These are phyloP conservation scores for Drosophila pseudotakahashii DNA, from an alignment of 2,888 invertebrate genomes.

Conservation along the genomic window DNA sequence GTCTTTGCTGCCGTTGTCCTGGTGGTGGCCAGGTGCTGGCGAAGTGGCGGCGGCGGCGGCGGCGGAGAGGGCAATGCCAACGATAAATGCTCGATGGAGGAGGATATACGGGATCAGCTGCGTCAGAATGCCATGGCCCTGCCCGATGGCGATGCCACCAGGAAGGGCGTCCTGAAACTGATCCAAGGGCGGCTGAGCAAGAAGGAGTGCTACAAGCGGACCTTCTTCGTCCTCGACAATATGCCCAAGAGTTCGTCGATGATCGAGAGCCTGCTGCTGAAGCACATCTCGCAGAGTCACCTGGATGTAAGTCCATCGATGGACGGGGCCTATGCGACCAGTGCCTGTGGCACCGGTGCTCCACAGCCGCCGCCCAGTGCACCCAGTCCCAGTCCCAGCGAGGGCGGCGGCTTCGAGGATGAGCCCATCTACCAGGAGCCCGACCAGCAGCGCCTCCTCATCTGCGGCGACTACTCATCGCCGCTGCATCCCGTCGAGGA, in stretches of 20 bases:
- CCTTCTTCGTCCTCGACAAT: background rate
- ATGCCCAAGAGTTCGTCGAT: background rate
- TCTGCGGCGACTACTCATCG: conserved; percentile 52
- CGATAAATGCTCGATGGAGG: background rate
- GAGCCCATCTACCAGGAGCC: conserved; percentile 81
- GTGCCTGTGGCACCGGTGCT: background rate
- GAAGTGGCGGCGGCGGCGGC: background rate
- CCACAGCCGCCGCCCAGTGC: conserved; percentile 34
- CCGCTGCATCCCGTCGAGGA: conserved; percentile 30
- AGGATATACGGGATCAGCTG: background rate
- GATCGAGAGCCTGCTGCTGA: conserved; percentile 8
- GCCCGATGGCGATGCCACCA: background rate
- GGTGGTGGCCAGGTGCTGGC: background rate
- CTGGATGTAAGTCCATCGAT: background rate
- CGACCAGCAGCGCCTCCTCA: conserved; percentile 60
- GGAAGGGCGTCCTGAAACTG: background rate
- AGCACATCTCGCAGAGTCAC: conserved; percentile 13
- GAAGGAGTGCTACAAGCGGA: background rate
- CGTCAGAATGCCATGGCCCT: background rate
- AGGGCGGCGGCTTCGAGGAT: conserved; percentile 23
- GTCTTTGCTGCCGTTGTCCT: rapidly evolving
- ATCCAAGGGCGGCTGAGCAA: background rate
- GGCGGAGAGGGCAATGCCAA: background rate
- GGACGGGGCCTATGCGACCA: background rate
- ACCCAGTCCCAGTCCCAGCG: conserved; percentile 7